Evolutionary conservation across 1,140 invertebrate species (phyloP).

Genomic region (Sinonovacula constricta): DNA sequence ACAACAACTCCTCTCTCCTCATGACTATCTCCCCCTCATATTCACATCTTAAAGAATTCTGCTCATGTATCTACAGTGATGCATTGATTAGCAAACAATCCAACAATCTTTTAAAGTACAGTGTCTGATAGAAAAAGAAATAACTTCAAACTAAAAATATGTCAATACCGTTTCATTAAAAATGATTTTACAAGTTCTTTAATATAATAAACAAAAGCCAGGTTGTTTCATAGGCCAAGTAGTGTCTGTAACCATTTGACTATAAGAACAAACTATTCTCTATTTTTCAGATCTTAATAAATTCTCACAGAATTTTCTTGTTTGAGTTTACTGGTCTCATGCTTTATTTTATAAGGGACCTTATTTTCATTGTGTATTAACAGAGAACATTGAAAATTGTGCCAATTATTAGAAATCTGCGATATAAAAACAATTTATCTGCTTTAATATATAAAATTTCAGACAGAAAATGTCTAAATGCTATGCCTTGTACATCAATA

Average conservation of each 20-base stretch:
- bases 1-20: too few relatives aligned
- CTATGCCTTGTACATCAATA: background rate
- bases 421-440: background rate
- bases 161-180: too few relatives aligned
- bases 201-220: too few relatives aligned
- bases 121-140: too few relatives aligned
- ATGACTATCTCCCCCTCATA: too few relatives aligned
- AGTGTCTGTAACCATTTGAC: conserved; percentile 19
- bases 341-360: too few relatives aligned
- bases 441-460: background rate
- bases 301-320: conserved; percentile 12
- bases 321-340: conserved; percentile 19
- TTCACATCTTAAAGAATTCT: too few relatives aligned
- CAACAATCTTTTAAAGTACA: too few relatives aligned
- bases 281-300: background rate
- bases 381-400: background rate
- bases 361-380: conserved; percentile 1
- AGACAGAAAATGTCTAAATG: background rate
- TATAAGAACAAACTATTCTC: background rate
- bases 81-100: too few relatives aligned
- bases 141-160: too few relatives aligned
- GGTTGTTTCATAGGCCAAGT: background rate
- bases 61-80: too few relatives aligned
- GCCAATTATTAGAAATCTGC: background rate
- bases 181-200: too few relatives aligned